Percentiles rank a stretch among this genome's conserved stretches.
Conservation (phyloP, 2,888 invertebrate species). For the Cheilosia pagana region DNA sequence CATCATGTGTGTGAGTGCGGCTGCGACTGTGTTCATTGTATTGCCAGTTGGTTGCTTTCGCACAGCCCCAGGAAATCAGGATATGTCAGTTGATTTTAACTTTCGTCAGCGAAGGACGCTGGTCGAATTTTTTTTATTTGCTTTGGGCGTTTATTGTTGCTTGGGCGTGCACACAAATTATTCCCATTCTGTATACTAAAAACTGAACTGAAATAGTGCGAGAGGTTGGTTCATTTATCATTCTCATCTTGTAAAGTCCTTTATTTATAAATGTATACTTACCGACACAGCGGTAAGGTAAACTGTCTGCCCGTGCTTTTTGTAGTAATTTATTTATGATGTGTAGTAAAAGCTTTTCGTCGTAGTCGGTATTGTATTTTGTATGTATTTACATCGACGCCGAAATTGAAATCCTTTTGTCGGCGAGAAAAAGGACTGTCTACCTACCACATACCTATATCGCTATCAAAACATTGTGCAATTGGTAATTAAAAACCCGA, state of each 20-base stretch:
- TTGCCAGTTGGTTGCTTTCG: slow-evolving; percentile 32
- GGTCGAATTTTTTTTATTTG: slow-evolving; percentile 34
- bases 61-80: slow-evolving; percentile 57
- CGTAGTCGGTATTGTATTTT: background rate
- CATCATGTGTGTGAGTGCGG: slow-evolving; percentile 3
- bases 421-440: background rate
- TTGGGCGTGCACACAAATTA: slow-evolving; percentile 47
- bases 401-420: background rate
- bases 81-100: slow-evolving; percentile 68
- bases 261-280: background rate
- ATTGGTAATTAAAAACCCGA: slow-evolving; percentile 1
- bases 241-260: slow-evolving; percentile 6
- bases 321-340: background rate
- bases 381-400: background rate
- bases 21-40: slow-evolving; percentile 4
- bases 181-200: slow-evolving; percentile 29
- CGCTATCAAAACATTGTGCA: background rate
- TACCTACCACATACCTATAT: background rate
- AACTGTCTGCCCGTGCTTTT: slow-evolving; percentile 1
- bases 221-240: slow-evolving; percentile 48
- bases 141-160: slow-evolving; percentile 43
- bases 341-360: slow-evolving; percentile 34
- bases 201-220: slow-evolving; percentile 16
- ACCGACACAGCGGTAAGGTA: slow-evolving; percentile 16
- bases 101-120: slow-evolving; percentile 65